Evolutionary conservation across 1,140 invertebrate genomes (phyloP).

Genomic region (Drosophila willistoni): DNA sequence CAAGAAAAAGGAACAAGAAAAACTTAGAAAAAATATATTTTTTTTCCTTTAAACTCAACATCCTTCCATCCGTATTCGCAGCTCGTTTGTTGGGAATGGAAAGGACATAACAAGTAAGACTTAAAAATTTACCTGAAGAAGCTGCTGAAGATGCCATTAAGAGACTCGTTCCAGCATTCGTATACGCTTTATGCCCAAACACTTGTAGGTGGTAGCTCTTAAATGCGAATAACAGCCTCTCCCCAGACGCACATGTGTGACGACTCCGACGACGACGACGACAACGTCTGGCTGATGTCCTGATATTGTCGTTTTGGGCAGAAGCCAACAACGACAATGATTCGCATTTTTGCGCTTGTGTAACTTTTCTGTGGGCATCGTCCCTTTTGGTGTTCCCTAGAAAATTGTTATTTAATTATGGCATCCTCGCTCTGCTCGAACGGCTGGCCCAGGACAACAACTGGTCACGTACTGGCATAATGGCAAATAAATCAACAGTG

Average conservation of each 20-base stretch:
- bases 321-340: constrained; percentile 20
- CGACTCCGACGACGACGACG: background rate
- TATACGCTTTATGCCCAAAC: constrained; percentile 43
- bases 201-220: constrained; percentile 36
- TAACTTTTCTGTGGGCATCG: constrained; percentile 25
- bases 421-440: constrained; percentile 36
- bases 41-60: constrained; percentile 4
- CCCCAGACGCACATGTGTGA: constrained; percentile 37
- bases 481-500: constrained; percentile 72
- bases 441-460: constrained; percentile 21
- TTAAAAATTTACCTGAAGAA: constrained; percentile 22
- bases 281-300: constrained; percentile 7
- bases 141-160: constrained; percentile 31
- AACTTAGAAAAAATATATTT: background rate
- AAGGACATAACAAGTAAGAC: constrained; percentile 23
- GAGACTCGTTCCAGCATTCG: constrained; percentile 31
- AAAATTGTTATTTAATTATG: constrained; percentile 72
- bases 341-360: constrained; percentile 30
- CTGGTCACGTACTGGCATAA: constrained; percentile 52
- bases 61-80: background rate
- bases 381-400: constrained; percentile 24
- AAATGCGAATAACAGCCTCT: background rate
- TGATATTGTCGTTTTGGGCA: constrained; percentile 22
- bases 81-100: background rate
- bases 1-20: constrained; percentile 1